Percentiles rank a stretch among this genome's conserved stretches.
Evolutionary conservation across 2,888 invertebrate genomes (phyloP).

Genomic region (Cephus pulcher): DNA sequence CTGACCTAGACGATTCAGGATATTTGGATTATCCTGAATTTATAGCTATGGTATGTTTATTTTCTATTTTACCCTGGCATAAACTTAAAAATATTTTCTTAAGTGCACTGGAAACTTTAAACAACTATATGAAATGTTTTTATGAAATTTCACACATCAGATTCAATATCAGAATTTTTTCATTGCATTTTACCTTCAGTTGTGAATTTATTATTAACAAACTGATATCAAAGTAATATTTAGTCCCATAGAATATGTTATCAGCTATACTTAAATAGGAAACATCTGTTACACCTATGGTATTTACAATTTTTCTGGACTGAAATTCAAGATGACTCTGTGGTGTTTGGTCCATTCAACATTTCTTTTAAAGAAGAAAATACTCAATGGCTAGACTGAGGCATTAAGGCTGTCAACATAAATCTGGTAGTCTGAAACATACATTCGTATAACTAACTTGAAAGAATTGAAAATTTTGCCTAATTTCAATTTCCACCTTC

Average conservation of each 20-base stretch:
- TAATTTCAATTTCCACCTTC: too few species aligned
- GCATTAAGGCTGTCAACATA: neutral
- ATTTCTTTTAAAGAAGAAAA: neutral
- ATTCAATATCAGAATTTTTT: neutral
- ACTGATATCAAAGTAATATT: neutral
- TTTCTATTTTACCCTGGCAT: slow-evolving; percentile 45
- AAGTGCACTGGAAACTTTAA: neutral
- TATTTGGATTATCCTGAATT: slow-evolving; percentile 80
- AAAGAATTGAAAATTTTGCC: too few species aligned
- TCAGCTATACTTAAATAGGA: neutral
- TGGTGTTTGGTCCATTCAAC: neutral
- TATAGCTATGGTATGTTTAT: slow-evolving; percentile 75
- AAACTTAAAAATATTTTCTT: neutral
- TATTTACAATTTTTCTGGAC: neutral
- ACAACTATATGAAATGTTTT: neutral
- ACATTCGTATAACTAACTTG: neutral
- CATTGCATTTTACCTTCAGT: neutral
- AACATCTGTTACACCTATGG: neutral
- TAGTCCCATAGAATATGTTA: neutral
- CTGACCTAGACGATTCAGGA: slow-evolving; percentile 76
- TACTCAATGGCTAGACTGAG: neutral
- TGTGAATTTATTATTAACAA: neutral
- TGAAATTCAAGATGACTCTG: neutral
- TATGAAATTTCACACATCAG: neutral
- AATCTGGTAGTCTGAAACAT: neutral